Conservation (phyloP, 2,797 vertebrate species). For the Stomatorhinus walkeri region DNA sequence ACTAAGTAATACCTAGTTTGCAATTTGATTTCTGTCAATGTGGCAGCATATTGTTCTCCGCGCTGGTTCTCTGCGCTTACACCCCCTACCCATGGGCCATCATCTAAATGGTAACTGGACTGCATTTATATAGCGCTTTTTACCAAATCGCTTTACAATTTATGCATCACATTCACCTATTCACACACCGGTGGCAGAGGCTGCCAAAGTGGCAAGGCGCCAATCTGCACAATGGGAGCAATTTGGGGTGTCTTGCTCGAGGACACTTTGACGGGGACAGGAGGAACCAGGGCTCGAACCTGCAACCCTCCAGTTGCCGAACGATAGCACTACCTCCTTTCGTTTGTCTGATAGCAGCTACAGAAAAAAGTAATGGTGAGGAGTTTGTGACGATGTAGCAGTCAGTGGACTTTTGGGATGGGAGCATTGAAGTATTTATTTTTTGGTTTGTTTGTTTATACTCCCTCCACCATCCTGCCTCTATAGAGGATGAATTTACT, state of each 20-base stretch:
- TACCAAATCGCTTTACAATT: no score
- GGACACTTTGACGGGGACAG: no score
- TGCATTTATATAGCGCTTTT: no score
- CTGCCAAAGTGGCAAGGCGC: no score
- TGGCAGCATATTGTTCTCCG: background rate
- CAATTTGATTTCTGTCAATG: background rate
- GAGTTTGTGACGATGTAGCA: background rate
- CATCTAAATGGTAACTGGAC: no score
- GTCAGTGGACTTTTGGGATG: background rate
- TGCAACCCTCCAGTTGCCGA: no score
- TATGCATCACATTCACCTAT: no score
- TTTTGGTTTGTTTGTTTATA: background rate
- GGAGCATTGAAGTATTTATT: background rate
- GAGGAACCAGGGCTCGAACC: no score
- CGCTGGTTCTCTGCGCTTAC: background rate
- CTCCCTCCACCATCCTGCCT: background rate
- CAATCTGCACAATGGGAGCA: no score
- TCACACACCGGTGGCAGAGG: no score
- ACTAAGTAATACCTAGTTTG: background rate
- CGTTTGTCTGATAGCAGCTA: background rate
- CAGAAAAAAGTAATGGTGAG: background rate
- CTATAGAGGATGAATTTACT: no score
- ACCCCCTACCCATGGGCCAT: background rate
- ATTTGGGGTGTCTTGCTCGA: no score
- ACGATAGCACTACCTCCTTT: background rate